Evolutionary conservation across 2,888 invertebrate genomes (phyloP).

Genomic region (Phlogophora meticulosa): DNA sequence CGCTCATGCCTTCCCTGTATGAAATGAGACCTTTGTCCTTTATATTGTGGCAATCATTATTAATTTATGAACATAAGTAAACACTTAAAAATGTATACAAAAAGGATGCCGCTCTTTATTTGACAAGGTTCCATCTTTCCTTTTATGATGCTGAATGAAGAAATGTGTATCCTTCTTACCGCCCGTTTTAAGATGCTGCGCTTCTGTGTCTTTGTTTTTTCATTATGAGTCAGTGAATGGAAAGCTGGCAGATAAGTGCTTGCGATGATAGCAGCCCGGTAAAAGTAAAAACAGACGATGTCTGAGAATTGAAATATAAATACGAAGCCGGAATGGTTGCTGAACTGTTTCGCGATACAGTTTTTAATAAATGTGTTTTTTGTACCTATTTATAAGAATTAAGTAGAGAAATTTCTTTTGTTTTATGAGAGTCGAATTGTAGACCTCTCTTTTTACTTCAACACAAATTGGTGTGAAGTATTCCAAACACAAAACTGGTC

Average conservation of each 20-base stretch:
- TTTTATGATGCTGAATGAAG: not conserved
- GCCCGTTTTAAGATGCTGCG: slow-evolving; percentile 3
- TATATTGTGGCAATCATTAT: too few relatives aligned
- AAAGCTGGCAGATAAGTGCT: slow-evolving; percentile 53
- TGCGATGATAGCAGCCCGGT: slow-evolving; percentile 40
- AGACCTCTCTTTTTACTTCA: too few relatives aligned
- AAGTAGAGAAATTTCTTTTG: not conserved
- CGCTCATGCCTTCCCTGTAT: too few relatives aligned
- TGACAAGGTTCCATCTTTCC: not conserved
- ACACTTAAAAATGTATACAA: not conserved
- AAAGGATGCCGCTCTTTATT: not conserved
- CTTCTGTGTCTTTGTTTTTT: slow-evolving; percentile 27
- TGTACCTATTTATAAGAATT: not conserved
- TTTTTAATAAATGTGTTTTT: not conserved
- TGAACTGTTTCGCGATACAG: slow-evolving; percentile 13
- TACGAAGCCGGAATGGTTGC: not conserved
- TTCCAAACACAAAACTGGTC: too few relatives aligned
- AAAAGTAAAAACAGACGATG: slow-evolving; percentile 37
- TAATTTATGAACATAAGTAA: not conserved
- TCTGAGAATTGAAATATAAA: slow-evolving; percentile 37
- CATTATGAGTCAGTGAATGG: slow-evolving; percentile 33
- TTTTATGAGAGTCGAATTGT: too few relatives aligned
- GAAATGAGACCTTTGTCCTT: too few relatives aligned
- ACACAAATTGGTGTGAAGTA: too few relatives aligned
- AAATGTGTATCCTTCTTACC: not conserved